A percentile compares a stretch with the other conserved stretches of the same genome.
Evolutionary conservation across 2,888 invertebrate genomes (phyloP).

Genomic region (Eupithecia pulchellata): DNA sequence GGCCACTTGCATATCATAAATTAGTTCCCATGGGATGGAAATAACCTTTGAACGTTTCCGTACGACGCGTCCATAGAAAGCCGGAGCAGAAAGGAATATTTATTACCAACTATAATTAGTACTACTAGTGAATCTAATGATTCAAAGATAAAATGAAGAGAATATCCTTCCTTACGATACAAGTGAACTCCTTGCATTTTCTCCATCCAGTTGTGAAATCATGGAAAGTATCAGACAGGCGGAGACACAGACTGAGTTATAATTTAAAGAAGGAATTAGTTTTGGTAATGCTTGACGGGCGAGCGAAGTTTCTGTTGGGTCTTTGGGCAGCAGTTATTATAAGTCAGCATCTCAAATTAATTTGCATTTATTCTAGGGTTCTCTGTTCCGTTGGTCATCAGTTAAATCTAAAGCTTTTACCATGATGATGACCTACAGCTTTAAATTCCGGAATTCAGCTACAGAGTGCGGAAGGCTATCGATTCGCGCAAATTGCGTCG

Average conservation of each 20-base stretch:
- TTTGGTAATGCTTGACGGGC: not conserved
- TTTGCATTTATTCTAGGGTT: not conserved
- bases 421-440: not conserved
- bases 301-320: not conserved
- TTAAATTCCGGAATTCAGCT: not conserved
- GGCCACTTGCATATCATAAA: too few relatives aligned
- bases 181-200: not conserved
- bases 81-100: too few relatives aligned
- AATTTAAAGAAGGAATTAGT: not conserved
- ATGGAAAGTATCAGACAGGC: not conserved
- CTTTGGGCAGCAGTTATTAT: not conserved
- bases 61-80: too few relatives aligned
- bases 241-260: not conserved
- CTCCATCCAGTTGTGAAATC: not conserved
- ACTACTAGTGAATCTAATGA: too few relatives aligned
- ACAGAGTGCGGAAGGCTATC: conserved; percentile 4
- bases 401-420: not conserved
- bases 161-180: not conserved
- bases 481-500: conserved; percentile 6
- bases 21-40: too few relatives aligned
- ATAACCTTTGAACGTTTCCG: too few relatives aligned
- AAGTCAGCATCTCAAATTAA: not conserved
- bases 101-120: too few relatives aligned
- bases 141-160: not conserved
- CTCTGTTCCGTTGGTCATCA: not conserved